Evolutionary conservation across 1,140 invertebrate species (phyloP).

Genomic region (Macrotrachela quadricornifera): DNA sequence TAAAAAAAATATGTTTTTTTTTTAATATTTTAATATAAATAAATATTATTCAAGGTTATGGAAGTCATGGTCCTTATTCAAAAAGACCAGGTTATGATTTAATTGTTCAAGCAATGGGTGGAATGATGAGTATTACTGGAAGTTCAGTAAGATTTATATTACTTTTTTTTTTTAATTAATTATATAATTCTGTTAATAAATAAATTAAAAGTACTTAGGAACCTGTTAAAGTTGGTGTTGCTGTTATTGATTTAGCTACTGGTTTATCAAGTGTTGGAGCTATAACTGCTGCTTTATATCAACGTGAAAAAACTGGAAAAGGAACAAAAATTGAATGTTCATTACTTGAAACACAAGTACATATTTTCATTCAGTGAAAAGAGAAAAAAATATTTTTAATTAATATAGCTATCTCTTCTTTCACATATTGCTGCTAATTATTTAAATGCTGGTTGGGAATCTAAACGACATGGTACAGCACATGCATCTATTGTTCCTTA

Average conservation of each 20-base stretch:
- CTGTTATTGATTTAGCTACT: constrained; percentile 72
- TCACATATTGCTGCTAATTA: no score
- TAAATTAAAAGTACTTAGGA: constrained; percentile 33
- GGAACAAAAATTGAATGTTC: no score
- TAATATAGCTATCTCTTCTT: no score
- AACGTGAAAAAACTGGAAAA: constrained; percentile 44
- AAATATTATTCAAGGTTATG: constrained; percentile 41
- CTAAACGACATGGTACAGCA: no score
- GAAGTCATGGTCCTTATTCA: constrained; percentile 58
- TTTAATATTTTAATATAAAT: background rate
- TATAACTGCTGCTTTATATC: constrained; percentile 65
- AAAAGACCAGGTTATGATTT: constrained; percentile 76
- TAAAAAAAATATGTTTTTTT: background rate
- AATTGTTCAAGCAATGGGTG: constrained; percentile 72
- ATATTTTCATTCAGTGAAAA: no score
- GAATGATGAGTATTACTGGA: constrained; percentile 69
- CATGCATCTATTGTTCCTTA: no score
- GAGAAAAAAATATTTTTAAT: no score
- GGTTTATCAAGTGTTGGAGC: constrained; percentile 84
- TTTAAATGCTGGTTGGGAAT: no score
- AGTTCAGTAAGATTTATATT: constrained; percentile 28
- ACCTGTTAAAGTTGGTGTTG: constrained; percentile 74
- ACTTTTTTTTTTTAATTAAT: background rate
- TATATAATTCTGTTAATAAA: constrained; percentile 18
- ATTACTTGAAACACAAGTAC: no score